Evolutionary conservation across 2,888 invertebrate genomes (phyloP).

Genomic region (Melieria crassipennis): DNA sequence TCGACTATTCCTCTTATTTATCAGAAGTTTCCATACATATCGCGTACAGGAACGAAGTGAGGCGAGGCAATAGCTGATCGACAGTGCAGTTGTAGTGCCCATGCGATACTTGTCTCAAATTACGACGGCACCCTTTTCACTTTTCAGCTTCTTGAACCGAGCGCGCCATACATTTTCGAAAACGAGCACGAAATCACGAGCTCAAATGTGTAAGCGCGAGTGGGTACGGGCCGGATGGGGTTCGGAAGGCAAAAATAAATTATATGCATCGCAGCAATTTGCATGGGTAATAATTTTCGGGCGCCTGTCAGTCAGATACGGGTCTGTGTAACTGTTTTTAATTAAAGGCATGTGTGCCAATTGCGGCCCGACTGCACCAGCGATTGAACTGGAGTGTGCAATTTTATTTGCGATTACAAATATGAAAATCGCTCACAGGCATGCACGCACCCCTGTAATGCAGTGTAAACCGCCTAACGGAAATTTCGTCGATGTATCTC

Average conservation of each 20-base stretch:
- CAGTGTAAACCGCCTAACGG: too few relatives aligned
- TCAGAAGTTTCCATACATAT: too few relatives aligned
- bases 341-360: constrained; percentile 25
- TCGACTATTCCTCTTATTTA: too few relatives aligned
- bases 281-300: constrained; percentile 46
- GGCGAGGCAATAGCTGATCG: too few relatives aligned
- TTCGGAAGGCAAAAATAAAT: not conserved
- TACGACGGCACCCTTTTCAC: constrained; percentile 46
- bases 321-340: constrained; percentile 28
- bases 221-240: not conserved
- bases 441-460: too few relatives aligned
- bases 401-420: too few relatives aligned
- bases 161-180: not conserved
- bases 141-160: constrained; percentile 22
- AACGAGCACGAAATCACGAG: constrained; percentile 11
- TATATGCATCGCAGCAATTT: constrained; percentile 38
- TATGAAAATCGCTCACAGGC: too few relatives aligned
- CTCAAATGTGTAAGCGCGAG: constrained; percentile 13
- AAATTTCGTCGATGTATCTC: too few relatives aligned
- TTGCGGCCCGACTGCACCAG: too few relatives aligned
- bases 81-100: too few relatives aligned
- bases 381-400: too few relatives aligned
- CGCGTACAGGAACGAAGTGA: too few relatives aligned
- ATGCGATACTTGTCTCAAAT: constrained; percentile 48
- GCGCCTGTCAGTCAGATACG: constrained; percentile 39